Percentiles rank a stretch among this genome's conserved stretches.
Conservation (phyloP, 2,797 vertebrate species). For the Salarias fasciatus region DNA sequence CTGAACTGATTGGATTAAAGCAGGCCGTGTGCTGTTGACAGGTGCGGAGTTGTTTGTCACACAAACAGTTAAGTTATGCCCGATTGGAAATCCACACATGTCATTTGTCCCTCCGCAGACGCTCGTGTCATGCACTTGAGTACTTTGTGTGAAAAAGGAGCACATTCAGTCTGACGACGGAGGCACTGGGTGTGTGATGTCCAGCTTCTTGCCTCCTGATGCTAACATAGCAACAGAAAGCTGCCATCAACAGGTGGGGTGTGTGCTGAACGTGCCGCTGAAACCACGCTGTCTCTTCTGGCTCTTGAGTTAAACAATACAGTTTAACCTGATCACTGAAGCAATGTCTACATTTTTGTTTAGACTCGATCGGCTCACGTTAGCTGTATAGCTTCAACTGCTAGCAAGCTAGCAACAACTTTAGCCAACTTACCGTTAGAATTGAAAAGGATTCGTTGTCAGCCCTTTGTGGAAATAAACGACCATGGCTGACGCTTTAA, state of each 20-base stretch:
- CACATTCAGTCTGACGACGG: background rate
- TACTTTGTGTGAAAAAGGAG: too few species aligned
- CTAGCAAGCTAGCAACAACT: slow-evolving; percentile 45
- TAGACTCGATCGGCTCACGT: slow-evolving; percentile 7
- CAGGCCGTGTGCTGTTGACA: slow-evolving; percentile 59
- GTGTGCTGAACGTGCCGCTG: background rate
- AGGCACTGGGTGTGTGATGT: too few species aligned
- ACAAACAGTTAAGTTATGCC: too few species aligned
- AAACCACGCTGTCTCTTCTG: background rate
- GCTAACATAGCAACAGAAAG: too few species aligned
- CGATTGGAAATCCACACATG: too few species aligned
- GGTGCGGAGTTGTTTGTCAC: slow-evolving; percentile 28
- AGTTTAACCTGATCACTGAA: background rate
- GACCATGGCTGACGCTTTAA: background rate
- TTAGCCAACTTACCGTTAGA: slow-evolving; percentile 33
- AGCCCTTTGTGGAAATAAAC: background rate
- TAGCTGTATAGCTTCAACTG: slow-evolving; percentile 29
- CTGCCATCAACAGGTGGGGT: too few species aligned
- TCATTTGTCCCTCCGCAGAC: too few species aligned
- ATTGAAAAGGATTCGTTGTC: background rate
- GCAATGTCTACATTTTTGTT: background rate
- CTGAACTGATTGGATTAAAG: slow-evolving; percentile 46
- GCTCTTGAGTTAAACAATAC: background rate
- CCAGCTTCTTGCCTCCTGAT: too few species aligned
- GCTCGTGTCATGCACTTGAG: too few species aligned